Evolutionary conservation across 1,140 invertebrate genomes (phyloP).

Genomic region (Drosophila serrata): DNA sequence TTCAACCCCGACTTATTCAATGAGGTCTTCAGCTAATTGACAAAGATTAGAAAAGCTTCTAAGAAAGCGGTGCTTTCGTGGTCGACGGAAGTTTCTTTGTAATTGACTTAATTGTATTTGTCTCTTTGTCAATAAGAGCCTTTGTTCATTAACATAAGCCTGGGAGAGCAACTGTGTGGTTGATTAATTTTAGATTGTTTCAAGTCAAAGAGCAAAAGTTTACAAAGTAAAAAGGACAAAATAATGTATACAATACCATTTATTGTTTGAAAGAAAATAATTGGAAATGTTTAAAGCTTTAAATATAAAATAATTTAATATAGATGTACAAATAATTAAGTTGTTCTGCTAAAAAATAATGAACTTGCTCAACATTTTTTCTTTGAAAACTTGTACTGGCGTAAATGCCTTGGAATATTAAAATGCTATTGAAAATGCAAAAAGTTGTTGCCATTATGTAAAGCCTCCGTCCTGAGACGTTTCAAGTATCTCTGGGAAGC

Average conservation of each 20-base stretch:
- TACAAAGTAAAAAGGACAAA: not conserved
- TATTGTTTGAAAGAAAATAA: not conserved
- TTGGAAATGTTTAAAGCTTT: not conserved
- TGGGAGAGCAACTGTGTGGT: not conserved
- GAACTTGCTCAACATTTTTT: conserved; percentile 49
- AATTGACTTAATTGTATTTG: conserved; percentile 32
- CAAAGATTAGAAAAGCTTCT: conserved; percentile 15
- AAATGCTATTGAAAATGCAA: conserved; percentile 39
- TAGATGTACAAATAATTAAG: conserved; percentile 44
- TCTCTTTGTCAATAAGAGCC: conserved; percentile 5
- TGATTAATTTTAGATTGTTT: conserved; percentile 5
- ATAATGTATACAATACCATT: too few relatives aligned
- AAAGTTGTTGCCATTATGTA: conserved; percentile 67
- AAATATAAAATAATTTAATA: conserved; percentile 18
- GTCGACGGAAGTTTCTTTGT: conserved; percentile 2
- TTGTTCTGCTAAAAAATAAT: conserved; percentile 29
- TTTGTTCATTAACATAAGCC: conserved; percentile 23
- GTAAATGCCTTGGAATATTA: conserved; percentile 43
- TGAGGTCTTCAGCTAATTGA: conserved; percentile 17
- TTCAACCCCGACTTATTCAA: conserved; percentile 3
- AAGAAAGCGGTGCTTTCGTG: not conserved
- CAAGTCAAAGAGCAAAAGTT: conserved; percentile 1
- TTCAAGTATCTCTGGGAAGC: conserved; percentile 9
- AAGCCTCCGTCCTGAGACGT: conserved; percentile 18
- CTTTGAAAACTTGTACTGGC: not conserved